Base-by-base conservation (phyloP, 1,140 invertebrate species). In the Elysia chlorotica region DNA sequence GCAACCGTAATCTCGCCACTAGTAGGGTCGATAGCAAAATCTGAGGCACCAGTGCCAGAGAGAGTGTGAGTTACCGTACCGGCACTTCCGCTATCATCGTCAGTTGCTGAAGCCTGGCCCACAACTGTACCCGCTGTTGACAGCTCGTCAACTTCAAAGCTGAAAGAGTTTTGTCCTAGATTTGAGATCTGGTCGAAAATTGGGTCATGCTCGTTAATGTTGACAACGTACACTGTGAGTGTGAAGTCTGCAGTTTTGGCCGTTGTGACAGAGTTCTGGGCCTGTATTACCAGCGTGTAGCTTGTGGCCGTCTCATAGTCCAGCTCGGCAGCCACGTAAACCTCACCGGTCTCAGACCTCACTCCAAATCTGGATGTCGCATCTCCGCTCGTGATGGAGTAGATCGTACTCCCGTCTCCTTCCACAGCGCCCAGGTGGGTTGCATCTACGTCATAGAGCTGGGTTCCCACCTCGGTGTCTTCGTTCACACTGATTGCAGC, bases 131-230 rank as follows among this genome's bases (percentile, higher is more conserved):
- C 48, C n/a, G 30, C 17, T 6, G 23, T 30, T 21, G n/a, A 30
- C 19, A n/a, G 2, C 33, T 71, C 69, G 2, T 31, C 3, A 31
- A 71, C 69, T 6, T 36, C 14, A 25, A 69, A 67, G 28, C 41
- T 67, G n/a, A 31, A 33, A 0, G 65, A 25, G 1, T 67, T 3
- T 23, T 57, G 67, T 1, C 0, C 2, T 5, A 14, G 3, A 48
- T 5, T 33, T n/a, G 33, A 21, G 17, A 37, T 14, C n/a, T 14
- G 5, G 2, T 19, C 23, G 2, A 63, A 71, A 71, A 1, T 14
- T 23, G 1, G 69, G 69, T n/a, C 1, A n/a, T 30, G 2, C 1
- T 71, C 69, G 30, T 71, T 71, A 2, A 71, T 36, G 36, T 71
- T 53, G 0, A 2, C 14, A 31, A 71, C 33, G 23, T 2, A 36